Base-by-base conservation (phyloP, 2,797 vertebrate genomes). In the Sebastes cheni region DNA sequence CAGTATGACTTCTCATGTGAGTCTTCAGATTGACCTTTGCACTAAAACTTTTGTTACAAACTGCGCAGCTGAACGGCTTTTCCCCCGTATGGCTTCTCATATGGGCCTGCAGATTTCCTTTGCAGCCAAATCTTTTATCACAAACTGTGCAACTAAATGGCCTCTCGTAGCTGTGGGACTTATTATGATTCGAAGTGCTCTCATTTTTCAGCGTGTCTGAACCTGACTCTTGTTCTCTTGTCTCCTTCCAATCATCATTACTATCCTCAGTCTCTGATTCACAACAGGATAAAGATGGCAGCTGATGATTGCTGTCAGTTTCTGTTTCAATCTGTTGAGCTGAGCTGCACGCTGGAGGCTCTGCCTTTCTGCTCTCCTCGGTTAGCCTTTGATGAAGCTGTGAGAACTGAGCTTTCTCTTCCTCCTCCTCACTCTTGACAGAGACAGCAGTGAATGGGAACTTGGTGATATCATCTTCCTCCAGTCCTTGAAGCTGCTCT, bases 1-100 rank as follows among this genome's bases (percentile, higher is more conserved):
- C 61, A 2, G 65, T 76, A 8, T 76, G 65, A 50, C 62, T 66
- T 58, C 62, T 66, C 62, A 75, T 75, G 0, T 77, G 72, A 42
- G 61, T 77, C 58, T 62, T 62, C 22, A 60, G 59, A 42, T 78
- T 69, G 22, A 52, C 72, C 72, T 60, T 75, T 42, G 72, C 52
- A 29, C 72, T 82, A 46, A 83, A 82, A 54, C 72, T 20, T 61
- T 71, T 68, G 59, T 59, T 61, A 68, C 71, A 68, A 2, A 64
- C 76, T 1, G 62, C 34, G 46, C 61, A 66, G 52, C 20, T 34
- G 30, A 69, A 60, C n/a, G 66, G 56, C 6, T 59, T 66, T n/a
- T 61, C 59, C 59, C 59, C 59, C 3, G 59, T 34, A 4, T 64
- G 61, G 32, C 61, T 71, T 60, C 64, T 67, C 32, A 67, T 64